Conservation (phyloP, 2,888 invertebrate genomes). For the Seladonia tumulorum region DNA sequence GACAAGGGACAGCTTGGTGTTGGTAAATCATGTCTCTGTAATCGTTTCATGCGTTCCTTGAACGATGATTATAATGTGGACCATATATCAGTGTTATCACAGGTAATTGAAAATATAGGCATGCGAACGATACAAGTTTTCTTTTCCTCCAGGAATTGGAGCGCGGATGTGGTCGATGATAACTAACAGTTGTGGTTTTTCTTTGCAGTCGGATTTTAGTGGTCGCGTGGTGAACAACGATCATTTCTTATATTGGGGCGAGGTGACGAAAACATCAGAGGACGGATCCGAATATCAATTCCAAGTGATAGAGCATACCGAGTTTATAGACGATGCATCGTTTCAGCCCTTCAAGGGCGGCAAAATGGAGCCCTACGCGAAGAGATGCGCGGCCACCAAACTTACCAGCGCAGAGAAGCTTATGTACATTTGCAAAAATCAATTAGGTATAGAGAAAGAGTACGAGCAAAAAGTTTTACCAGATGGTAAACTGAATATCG, state of each 20-base stretch:
- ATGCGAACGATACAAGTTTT: not conserved
- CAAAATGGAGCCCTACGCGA: slow-evolving; percentile 97
- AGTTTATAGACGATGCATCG: slow-evolving; percentile 99
- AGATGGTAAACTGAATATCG: slow-evolving; percentile 96
- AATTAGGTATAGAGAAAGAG: slow-evolving; percentile 98
- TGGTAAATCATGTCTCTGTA: slow-evolving; percentile 99
- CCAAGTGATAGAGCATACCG: slow-evolving; percentile 98
- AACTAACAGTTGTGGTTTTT: slow-evolving; percentile 11
- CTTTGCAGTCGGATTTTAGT: slow-evolving; percentile 95
- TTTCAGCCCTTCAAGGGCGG: slow-evolving; percentile 99
- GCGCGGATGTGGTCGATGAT: not conserved
- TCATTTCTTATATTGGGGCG: slow-evolving; percentile 99
- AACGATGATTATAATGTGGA: slow-evolving; percentile 99
- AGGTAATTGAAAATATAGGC: slow-evolving; percentile 86
- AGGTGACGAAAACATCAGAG: slow-evolving; percentile 94
- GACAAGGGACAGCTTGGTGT: slow-evolving; percentile 97
- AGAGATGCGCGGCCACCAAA: slow-evolving; percentile 95
- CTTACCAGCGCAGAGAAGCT: slow-evolving; percentile 98
- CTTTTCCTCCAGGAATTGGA: not conserved
- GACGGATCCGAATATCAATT: slow-evolving; percentile 96
- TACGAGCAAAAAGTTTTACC: slow-evolving; percentile 97
- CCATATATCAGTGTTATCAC: slow-evolving; percentile 98
- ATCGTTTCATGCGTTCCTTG: slow-evolving; percentile 97
- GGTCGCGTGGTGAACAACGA: slow-evolving; percentile 99
- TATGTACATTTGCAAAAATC: slow-evolving; percentile 99